Conservation (phyloP, 2,113 vertebrate species). For the Gymnogyps californianus region DNA sequence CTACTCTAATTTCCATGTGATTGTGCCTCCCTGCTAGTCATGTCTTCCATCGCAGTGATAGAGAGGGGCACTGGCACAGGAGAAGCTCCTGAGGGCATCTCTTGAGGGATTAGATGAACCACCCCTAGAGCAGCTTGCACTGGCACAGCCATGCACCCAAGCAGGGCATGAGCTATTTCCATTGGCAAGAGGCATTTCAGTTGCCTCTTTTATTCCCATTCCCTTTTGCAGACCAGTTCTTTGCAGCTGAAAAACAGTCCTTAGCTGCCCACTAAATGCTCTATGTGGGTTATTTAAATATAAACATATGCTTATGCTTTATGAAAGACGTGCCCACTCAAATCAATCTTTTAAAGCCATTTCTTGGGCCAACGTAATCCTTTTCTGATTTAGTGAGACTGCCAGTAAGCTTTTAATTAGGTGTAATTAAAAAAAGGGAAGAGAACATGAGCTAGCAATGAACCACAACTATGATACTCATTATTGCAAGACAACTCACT, state of each 20-base stretch:
- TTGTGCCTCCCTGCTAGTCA: not conserved
- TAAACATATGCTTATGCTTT: not conserved
- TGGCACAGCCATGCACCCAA: not conserved
- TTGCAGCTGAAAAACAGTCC: not conserved
- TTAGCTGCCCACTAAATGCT: not conserved
- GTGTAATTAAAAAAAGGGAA: not conserved
- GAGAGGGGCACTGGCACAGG: not conserved
- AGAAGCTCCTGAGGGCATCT: not conserved
- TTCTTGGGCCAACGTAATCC: not conserved
- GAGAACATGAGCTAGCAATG: not conserved
- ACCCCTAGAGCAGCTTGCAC: not conserved
- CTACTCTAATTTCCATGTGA: not conserved
- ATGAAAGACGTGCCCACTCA: not conserved
- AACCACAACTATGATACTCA: not conserved
- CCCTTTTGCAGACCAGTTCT: not conserved
- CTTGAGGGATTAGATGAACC: not conserved
- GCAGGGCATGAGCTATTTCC: not conserved
- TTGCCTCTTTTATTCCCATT: not conserved
- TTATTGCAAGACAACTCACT: not conserved
- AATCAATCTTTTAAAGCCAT: not conserved
- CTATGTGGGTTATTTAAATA: not conserved
- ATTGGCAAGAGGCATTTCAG: not conserved
- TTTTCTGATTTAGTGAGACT: not conserved
- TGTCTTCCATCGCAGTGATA: fast-evolving
- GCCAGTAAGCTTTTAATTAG: not conserved